Base-by-base conservation (phyloP, 1,140 invertebrate species). In the Penaeus vannamei region DNA sequence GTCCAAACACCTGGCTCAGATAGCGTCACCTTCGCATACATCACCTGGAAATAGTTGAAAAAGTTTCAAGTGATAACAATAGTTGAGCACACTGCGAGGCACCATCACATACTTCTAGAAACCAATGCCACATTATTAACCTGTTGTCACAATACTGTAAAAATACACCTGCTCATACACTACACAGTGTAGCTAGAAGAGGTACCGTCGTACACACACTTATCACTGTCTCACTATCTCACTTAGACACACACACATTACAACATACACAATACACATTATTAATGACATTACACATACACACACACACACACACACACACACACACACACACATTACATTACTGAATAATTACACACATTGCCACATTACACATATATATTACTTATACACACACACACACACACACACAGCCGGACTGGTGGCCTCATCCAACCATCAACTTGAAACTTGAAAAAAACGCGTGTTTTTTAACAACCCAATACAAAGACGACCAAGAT, bases 341-440 rank as follows among this genome's bases (percentile, higher is more conserved):
- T 10, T 4, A 3, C 3, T 10, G 10, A 3, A 46, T 10, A 80
- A 3, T 4, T 10, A 46, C 42, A 46, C 42, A 46, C 42, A 46
- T 10, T 4, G 3, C 3, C 42, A 46, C 42, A 46, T 10, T 10
- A 80, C 53, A 53, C 53, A 53, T 12, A 53, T 12, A 53, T 12
- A n/a, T n/a, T n/a, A 53, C 53, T 14, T 12, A 53, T 12, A 53
- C 53, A 53, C 53, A 53, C 53, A 53, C 53, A 66, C 26, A 69
- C 20, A 84, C 83, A 69, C 83, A 69, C 83, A 69, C 61, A 84
- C 83, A 84, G 61, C 32, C 29, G 69, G 20, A 46, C 60, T 66
- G 42, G 62, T 29, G 62, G 53, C 59, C 81, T 61, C 81, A 83
- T 60, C 59, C 81, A 83, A 53, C 59, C 81, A 83, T 53, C 59